Conservation (phyloP, 1,140 invertebrate species). For the Stegodyphus dumicola region DNA sequence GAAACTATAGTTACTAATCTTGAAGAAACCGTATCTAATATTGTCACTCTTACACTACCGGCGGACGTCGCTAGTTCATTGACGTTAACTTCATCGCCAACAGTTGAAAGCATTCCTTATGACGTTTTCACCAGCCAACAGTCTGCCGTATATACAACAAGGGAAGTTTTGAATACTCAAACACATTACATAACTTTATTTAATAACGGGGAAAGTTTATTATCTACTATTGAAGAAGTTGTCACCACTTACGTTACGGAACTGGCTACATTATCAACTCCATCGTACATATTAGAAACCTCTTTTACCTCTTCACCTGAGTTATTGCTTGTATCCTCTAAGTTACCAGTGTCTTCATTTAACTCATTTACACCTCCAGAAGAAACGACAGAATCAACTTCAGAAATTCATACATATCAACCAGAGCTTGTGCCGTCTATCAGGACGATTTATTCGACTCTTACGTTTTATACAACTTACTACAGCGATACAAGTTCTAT, state of each 20-base stretch:
- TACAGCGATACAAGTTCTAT: slow-evolving; percentile 62
- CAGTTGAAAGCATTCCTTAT: background rate
- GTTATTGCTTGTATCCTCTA: background rate
- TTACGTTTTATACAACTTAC: slow-evolving; percentile 65
- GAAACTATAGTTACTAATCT: slow-evolving; percentile 83
- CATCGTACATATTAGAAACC: background rate
- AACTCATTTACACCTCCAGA: slow-evolving; percentile 1
- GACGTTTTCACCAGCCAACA: background rate
- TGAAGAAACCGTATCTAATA: slow-evolving; percentile 75
- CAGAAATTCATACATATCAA: slow-evolving; percentile 48
- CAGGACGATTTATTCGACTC: slow-evolving; percentile 62
- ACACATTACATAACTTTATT: slow-evolving; percentile 64
- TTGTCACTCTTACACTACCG: slow-evolving; percentile 60
- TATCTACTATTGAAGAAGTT: slow-evolving; percentile 64
- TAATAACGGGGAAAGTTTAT: slow-evolving; percentile 60
- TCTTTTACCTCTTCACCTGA: slow-evolving; percentile 1
- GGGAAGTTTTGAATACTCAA: slow-evolving; percentile 62
- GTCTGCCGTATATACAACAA: slow-evolving; percentile 40
- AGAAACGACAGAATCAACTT: slow-evolving; percentile 26
- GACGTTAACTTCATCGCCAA: background rate
- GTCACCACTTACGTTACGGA: slow-evolving; percentile 62
- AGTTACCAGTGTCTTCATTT: background rate
- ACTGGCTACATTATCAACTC: background rate
- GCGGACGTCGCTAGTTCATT: slow-evolving; percentile 32
- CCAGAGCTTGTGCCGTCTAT: slow-evolving; percentile 64